These are phyloP conservation scores for Scatophagus argus DNA, from an alignment of 2,113 vertebrate species.

Conservation along the genomic window DNA sequence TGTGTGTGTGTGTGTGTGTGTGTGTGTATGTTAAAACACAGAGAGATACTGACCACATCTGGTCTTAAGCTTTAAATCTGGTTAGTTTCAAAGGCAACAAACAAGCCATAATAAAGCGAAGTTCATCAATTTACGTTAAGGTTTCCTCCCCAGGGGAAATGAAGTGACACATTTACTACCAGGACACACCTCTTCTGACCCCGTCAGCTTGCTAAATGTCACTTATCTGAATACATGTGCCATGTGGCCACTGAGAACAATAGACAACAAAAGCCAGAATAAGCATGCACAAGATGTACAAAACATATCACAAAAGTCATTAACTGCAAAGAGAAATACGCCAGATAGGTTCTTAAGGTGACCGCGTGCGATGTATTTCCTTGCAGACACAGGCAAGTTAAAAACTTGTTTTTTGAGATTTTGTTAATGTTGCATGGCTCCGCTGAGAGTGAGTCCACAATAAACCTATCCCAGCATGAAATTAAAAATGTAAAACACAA, in stretches of 20 bases:
- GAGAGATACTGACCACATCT: slow-evolving; percentile 26
- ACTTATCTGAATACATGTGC: slow-evolving; percentile 42
- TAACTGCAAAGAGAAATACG: slow-evolving; percentile 1
- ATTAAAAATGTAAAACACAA: slow-evolving; percentile 39
- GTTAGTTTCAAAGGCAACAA: slow-evolving; percentile 19
- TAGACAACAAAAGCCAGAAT: slow-evolving; percentile 19
- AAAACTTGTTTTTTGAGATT: slow-evolving; percentile 3
- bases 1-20: neutral
- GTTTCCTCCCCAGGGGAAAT: slow-evolving; percentile 15
- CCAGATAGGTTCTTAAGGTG: neutral
- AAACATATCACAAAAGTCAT: slow-evolving; percentile 27
- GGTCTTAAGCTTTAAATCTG: slow-evolving; percentile 31
- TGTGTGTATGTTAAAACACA: slow-evolving; percentile 9
- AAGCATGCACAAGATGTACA: slow-evolving; percentile 11
- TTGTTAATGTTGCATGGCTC: slow-evolving; percentile 18
- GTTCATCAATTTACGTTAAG: slow-evolving; percentile 48
- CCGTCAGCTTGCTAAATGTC: slow-evolving; percentile 44
- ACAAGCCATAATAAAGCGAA: slow-evolving; percentile 37
- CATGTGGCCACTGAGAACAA: slow-evolving; percentile 18
- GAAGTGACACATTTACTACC: slow-evolving; percentile 62
- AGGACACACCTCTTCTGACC: slow-evolving; percentile 59
- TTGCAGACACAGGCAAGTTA: neutral
- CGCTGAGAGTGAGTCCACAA: slow-evolving; percentile 30
- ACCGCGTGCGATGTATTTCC: neutral
- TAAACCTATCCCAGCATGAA: slow-evolving; percentile 29